phyloP scores from a whole-genome alignment of 2,888 invertebrate species.

The Eustalomyia histrio region DNA sequence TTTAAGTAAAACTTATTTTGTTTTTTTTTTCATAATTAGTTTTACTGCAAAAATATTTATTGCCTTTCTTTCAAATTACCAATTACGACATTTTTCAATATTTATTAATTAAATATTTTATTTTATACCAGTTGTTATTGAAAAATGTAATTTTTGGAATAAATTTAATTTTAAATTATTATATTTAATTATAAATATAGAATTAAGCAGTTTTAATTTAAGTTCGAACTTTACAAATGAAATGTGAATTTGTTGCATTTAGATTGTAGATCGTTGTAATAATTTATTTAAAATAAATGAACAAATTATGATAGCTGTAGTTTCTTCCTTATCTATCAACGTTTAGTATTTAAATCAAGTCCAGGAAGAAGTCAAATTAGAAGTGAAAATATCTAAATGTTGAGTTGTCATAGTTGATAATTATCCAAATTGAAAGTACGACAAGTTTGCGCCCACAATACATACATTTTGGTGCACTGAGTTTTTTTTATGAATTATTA shows the following conservation, averaged over 20 bases:
- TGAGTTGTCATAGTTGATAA: too few relatives aligned
- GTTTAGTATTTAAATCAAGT: too few relatives aligned
- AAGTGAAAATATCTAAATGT: too few relatives aligned
- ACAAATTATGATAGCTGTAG: constrained; percentile 39
- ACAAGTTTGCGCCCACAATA: too few relatives aligned
- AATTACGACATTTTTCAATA: constrained; percentile 46
- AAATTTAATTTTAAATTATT: constrained; percentile 17
- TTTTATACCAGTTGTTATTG: constrained; percentile 4
- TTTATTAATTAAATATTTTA: background rate
- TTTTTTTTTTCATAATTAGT: constrained; percentile 4
- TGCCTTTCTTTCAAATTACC: constrained; percentile 35
- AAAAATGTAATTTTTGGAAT: constrained; percentile 49
- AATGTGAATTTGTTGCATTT: constrained; percentile 61
- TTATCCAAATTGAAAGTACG: too few relatives aligned
- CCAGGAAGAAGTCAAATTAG: too few relatives aligned
- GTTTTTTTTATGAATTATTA: too few relatives aligned
- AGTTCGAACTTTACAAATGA: constrained; percentile 25
- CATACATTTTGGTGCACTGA: too few relatives aligned
- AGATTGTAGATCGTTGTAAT: constrained; percentile 48
- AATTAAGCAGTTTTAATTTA: constrained; percentile 29
- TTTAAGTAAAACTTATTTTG: background rate
- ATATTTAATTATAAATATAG: constrained; percentile 29
- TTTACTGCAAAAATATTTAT: constrained; percentile 31
- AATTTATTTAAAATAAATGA: constrained; percentile 49
- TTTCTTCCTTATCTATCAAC: too few relatives aligned